Evolutionary conservation across 2,113 vertebrate genomes (phyloP).

Genomic region (Astatoreochromis straeleni): DNA sequence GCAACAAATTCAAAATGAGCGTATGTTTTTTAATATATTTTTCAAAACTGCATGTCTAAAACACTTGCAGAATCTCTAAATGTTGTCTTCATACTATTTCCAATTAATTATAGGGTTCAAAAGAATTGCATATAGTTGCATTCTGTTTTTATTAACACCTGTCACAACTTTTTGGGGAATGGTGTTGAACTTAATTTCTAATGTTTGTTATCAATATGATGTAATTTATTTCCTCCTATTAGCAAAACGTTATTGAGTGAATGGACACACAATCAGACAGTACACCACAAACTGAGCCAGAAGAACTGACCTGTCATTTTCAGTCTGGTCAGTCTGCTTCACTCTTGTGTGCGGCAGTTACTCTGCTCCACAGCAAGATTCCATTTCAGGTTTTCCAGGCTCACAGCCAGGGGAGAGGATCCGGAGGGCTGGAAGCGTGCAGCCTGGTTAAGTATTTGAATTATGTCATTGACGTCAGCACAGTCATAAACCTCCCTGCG

Average conservation of each 20-base stretch:
- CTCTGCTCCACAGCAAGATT: conserved; percentile 65
- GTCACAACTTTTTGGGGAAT: neutral
- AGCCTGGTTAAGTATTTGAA: conserved; percentile 96
- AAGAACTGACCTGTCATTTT: neutral
- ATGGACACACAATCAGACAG: neutral
- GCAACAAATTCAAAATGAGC: neutral
- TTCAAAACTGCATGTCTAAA: neutral
- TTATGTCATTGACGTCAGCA: conserved; percentile 99
- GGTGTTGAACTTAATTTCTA: neutral
- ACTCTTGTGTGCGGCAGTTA: conserved; percentile 7
- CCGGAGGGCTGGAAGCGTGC: conserved; percentile 82
- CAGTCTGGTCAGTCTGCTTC: neutral
- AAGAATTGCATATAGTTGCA: neutral
- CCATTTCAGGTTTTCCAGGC: conserved; percentile 74
- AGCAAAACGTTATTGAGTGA: neutral
- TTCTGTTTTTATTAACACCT: neutral
- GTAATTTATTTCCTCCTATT: neutral
- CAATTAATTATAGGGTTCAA: neutral
- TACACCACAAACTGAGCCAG: neutral
- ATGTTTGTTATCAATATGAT: neutral
- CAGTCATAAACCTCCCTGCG: conserved; percentile 91
- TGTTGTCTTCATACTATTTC: neutral
- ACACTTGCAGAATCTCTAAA: neutral
- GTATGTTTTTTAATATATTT: neutral
- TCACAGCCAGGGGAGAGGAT: conserved; percentile 65